Conservation (phyloP, 2,888 invertebrate species). For the Nephrotoma flavescens region DNA sequence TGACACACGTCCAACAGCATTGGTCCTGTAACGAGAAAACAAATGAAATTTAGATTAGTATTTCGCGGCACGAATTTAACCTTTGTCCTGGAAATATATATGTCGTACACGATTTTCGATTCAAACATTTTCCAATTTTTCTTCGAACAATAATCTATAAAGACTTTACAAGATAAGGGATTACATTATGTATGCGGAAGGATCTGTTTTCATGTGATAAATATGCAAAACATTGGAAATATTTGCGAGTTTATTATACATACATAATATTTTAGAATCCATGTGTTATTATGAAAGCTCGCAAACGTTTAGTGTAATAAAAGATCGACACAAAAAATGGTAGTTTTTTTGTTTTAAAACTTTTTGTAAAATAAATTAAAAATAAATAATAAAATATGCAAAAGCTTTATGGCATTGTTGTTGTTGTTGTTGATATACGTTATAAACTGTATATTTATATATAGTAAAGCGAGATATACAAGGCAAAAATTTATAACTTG, state of each 20-base stretch:
- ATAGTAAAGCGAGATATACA: not conserved
- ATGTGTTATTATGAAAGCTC: not conserved
- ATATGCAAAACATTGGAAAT: not conserved
- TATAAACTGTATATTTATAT: not conserved
- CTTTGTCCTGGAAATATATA: not conserved
- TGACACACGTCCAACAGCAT: slow-evolving; percentile 57
- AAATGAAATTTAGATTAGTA: not conserved
- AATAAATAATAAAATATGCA: not conserved
- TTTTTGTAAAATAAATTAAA: not conserved
- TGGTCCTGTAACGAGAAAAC: slow-evolving; percentile 30
- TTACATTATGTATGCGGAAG: not conserved
- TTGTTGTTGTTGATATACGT: not conserved
- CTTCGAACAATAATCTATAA: not conserved
- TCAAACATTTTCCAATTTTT: not conserved
- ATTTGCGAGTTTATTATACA: not conserved
- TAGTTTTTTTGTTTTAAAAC: not conserved
- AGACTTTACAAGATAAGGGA: not conserved
- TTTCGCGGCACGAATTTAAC: not conserved
- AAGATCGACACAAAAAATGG: not conserved
- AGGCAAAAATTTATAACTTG: not conserved
- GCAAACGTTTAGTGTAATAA: not conserved
- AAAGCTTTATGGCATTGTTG: not conserved
- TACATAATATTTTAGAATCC: not conserved
- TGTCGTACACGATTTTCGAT: not conserved
- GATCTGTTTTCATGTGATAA: not conserved